Evolutionary conservation across 1,140 invertebrate species (phyloP), one percentile per base, ranked within the genome.

Genomic region (Heliconius nattereri): DNA sequence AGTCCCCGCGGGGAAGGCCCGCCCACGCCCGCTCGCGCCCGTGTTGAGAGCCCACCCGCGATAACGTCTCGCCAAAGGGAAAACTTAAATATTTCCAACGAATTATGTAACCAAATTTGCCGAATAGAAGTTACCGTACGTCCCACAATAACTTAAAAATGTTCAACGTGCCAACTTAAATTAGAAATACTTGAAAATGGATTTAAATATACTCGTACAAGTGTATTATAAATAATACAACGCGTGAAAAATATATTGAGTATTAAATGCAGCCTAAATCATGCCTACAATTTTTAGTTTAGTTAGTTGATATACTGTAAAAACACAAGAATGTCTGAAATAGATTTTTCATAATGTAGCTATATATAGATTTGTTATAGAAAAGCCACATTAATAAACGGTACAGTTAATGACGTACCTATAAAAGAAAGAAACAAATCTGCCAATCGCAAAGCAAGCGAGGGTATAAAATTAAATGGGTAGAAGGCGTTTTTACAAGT

Each of bases 401-500:
- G 90, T 89, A 92, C 89, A 90, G 88, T 90, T 91, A 92, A 93
- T 90, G 88, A 86, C 85, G 85, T 83, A 78, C 86, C 82, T 85
- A 90, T 89, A 90, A 92, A 92, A 88, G 89, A 86, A 84, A 85
- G 87, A 86, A 87, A 91, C 87, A 91, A 92, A 94, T 92, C 89
- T 92, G 88, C 91, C 91, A 94, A 94, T 92, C 92, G 89, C 90
- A 92, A 89, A 87, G 90, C 90, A 92, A 91, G 91, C 91, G 87
- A 87, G 89, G 91, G 85, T 91, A 92, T 93, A 92, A 94, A 93
- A 92, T 92, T 93, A 94, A 94, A 94, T 94, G 91, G 90, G 88
- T 94, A 93, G 91, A 92, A 94, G 91, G 90, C 91, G 92, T 94
- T 94, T 94, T 94, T 94, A 92, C 91, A 93, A 94, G 91, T 94